Evolutionary conservation across 2,113 vertebrate genomes (phyloP).

Genomic region (Prochilodus magdalenae): DNA sequence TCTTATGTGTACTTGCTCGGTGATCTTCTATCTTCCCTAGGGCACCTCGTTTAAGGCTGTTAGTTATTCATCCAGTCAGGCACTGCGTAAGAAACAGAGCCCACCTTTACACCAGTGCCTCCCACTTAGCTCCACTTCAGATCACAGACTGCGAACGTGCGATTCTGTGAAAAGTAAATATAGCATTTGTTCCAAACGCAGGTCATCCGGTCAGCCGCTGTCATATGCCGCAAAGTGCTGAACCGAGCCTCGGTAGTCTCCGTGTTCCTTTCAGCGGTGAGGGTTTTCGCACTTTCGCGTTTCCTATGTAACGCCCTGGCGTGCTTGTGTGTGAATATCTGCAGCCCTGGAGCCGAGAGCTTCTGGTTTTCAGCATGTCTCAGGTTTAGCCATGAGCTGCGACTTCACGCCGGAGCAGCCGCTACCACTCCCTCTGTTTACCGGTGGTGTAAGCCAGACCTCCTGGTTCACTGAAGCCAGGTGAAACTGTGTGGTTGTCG

Average conservation of each 20-base stretch:
- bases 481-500: too few relatives aligned
- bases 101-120: neutral
- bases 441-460: too few relatives aligned
- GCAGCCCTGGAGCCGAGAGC: neutral
- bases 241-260: neutral
- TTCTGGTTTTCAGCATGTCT: too few relatives aligned
- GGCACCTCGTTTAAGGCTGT: neutral
- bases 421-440: too few relatives aligned
- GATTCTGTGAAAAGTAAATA: neutral
- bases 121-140: neutral
- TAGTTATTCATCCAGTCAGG: too few relatives aligned
- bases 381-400: too few relatives aligned
- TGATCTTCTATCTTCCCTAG: neutral
- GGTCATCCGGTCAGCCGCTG: neutral
- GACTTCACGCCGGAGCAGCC: too few relatives aligned
- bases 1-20: neutral
- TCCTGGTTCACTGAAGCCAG: too few relatives aligned
- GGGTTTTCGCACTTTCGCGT: neutral
- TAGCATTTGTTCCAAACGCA: neutral
- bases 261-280: neutral
- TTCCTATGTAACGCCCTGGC: neutral
- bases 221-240: neutral
- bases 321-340: neutral
- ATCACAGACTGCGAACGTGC: neutral
- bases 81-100: neutral